Conservation (phyloP, 1,140 invertebrate species). For the Drosophila sulfurigaster region DNA sequence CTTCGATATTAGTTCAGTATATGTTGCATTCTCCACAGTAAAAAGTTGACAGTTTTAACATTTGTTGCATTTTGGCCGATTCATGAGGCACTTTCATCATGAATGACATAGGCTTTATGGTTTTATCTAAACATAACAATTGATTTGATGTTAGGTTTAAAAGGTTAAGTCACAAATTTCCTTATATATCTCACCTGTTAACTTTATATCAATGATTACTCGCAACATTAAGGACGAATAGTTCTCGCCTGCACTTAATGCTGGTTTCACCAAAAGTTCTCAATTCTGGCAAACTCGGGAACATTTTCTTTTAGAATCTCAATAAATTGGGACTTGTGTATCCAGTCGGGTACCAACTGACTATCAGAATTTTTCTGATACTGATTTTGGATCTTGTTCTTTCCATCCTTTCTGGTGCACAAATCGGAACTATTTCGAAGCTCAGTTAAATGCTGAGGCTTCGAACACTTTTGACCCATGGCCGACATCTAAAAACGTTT, state of each 20-base stretch:
- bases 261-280: slow-evolving; percentile 56
- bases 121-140: slow-evolving; percentile 45
- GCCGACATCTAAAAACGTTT: not conserved
- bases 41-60: slow-evolving; percentile 70
- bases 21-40: slow-evolving; percentile 60
- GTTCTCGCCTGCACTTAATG: slow-evolving; percentile 67
- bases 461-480: slow-evolving; percentile 17
- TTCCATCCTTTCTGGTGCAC: not conserved
- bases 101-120: slow-evolving; percentile 49
- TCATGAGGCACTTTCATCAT: slow-evolving; percentile 78
- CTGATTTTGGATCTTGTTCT: not conserved
- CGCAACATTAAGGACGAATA: slow-evolving; percentile 74
- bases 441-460: not conserved
- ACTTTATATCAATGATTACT: slow-evolving; percentile 65
- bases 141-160: not conserved
- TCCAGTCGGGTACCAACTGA: slow-evolving; percentile 77
- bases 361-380: not conserved
- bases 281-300: slow-evolving; percentile 73
- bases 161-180: not conserved
- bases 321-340: slow-evolving; percentile 84
- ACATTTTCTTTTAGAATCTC: slow-evolving; percentile 78
- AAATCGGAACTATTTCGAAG: not conserved
- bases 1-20: slow-evolving; percentile 60
- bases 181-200: slow-evolving; percentile 52
- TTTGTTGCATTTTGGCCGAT: slow-evolving; percentile 66